Base-by-base conservation (phyloP, 2,113 vertebrate genomes). In the Eptesicus fuscus region DNA sequence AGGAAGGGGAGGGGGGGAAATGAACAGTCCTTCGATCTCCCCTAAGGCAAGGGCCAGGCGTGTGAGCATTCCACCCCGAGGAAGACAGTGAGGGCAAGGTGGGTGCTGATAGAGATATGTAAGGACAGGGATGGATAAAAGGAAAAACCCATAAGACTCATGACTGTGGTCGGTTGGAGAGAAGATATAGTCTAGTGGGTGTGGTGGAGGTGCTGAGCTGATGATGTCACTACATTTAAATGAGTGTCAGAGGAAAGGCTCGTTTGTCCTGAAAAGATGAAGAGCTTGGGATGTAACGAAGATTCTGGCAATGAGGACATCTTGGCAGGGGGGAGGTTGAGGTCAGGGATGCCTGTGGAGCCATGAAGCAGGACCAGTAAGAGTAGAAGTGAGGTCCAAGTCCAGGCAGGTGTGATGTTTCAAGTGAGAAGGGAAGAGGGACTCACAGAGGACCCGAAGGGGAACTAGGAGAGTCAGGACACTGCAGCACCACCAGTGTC, bases 401-500 rank as follows among this genome's bases (percentile, higher is more conserved):
- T 32, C 40, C 42, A 74, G 65, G 9, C 53, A 28, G 92, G 5
- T 40, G 49, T 71, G 65, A 78, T 37, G 8, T 42, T 53, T 83
- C 56, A 59, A n/a, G 85, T 77, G 77, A 35, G 11, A 35, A 47
- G n/a, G 35, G 17, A 44, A 61, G 32, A 56, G 35, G 9, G 25
- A 28, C 13, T 89, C 47, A 71, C 9, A 11, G 51, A 73, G n/a
- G 37, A 12, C 42, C 9, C 10, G 20, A 53, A 56, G 47, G 67
- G 65, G 40, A 78, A n/a, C 7, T 3, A 22, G 42, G 30, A 40
- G 47, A 22, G 16, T 32, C 16, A 11, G 87, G 44, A 2, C 7
- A 1, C 17, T 5, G 2, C 12, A 8, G 32, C 0, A 6, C 7
- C 28, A 42, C 23, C 9, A 6, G 25, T 4, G 18, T 73, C 9